phyloP scores from a whole-genome alignment of 2,888 invertebrate genomes.

The Cepaea hortensis region DNA sequence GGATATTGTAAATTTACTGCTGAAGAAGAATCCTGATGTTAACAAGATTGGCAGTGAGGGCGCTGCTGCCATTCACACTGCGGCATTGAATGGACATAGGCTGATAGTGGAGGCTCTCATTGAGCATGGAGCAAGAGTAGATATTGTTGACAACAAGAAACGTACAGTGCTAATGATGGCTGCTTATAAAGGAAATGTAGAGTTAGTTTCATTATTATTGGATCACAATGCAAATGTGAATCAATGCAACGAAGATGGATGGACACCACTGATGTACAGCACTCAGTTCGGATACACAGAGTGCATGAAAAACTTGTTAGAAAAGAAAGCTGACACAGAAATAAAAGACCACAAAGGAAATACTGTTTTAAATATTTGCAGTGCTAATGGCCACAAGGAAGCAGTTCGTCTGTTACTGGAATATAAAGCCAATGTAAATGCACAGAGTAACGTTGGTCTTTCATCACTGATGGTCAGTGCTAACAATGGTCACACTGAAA shows the following conservation, averaged over 20 bases:
- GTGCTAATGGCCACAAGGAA: slow-evolving; percentile 22
- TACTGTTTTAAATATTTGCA: slow-evolving; percentile 38
- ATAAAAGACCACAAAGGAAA: slow-evolving; percentile 28
- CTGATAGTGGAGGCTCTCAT: slow-evolving; percentile 34
- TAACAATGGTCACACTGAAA: slow-evolving; percentile 26
- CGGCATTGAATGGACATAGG: slow-evolving; percentile 35
- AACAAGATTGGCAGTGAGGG: slow-evolving; percentile 18
- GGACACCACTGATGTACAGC: slow-evolving; percentile 36
- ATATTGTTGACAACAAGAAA: slow-evolving; percentile 38
- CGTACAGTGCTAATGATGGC: slow-evolving; percentile 45
- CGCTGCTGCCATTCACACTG: slow-evolving; percentile 27
- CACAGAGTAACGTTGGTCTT: not conserved
- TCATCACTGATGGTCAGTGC: slow-evolving; percentile 37
- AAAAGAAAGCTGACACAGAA: slow-evolving; percentile 26
- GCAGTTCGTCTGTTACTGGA: slow-evolving; percentile 33
- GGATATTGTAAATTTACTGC: slow-evolving; percentile 5
- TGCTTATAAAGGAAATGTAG: slow-evolving; percentile 26
- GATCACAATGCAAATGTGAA: slow-evolving; percentile 30
- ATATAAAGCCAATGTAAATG: slow-evolving; percentile 30
- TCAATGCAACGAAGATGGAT: not conserved
- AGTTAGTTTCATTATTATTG: slow-evolving; percentile 22
- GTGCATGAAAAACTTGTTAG: slow-evolving; percentile 25
- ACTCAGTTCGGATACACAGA: slow-evolving; percentile 35
- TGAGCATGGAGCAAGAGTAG: slow-evolving; percentile 18
- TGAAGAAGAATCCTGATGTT: slow-evolving; percentile 10